A percentile compares a stretch with the other conserved stretches of the same genome.
phyloP scores from a whole-genome alignment of 2,797 vertebrate genomes.

The Falco novaeseelandiae region DNA sequence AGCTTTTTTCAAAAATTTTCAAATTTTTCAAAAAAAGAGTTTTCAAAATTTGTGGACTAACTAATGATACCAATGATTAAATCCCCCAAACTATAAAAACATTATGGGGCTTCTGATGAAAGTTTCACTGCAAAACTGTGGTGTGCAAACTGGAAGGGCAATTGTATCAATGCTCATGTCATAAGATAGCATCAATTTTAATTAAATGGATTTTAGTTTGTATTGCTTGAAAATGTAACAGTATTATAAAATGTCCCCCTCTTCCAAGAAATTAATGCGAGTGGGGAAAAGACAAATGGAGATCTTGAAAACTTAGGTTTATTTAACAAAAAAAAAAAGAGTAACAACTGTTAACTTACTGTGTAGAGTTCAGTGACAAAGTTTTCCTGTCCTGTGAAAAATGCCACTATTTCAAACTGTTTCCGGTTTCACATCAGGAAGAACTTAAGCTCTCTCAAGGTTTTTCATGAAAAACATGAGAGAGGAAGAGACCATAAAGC shows the following conservation, averaged over 20 bases:
- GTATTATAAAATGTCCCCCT: not conserved
- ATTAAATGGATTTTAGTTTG: not conserved
- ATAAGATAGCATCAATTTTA: not conserved
- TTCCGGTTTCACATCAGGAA: slow-evolving; percentile 48
- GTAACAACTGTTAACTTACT: not conserved
- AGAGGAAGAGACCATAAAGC: not conserved
- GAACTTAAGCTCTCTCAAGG: slow-evolving; percentile 2
- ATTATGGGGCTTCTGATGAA: not conserved
- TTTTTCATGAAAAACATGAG: not conserved
- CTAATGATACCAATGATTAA: not conserved
- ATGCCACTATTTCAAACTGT: slow-evolving; percentile 31
- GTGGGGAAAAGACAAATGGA: not conserved
- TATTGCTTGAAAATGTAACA: not conserved
- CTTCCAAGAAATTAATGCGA: not conserved
- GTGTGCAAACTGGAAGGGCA: not conserved
- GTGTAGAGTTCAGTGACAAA: not conserved
- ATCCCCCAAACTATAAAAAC: not conserved
- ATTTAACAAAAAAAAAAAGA: not conserved
- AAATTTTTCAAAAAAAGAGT: too few relatives aligned
- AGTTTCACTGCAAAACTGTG: not conserved
- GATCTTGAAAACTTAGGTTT: not conserved
- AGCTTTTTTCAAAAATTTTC: not conserved
- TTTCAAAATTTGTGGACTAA: not conserved
- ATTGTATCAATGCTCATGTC: not conserved
- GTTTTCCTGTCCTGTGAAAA: slow-evolving; percentile 51